These are phyloP conservation scores for Unio pictorum DNA, from an alignment of 2,888 invertebrate species.

Conservation along the genomic window DNA sequence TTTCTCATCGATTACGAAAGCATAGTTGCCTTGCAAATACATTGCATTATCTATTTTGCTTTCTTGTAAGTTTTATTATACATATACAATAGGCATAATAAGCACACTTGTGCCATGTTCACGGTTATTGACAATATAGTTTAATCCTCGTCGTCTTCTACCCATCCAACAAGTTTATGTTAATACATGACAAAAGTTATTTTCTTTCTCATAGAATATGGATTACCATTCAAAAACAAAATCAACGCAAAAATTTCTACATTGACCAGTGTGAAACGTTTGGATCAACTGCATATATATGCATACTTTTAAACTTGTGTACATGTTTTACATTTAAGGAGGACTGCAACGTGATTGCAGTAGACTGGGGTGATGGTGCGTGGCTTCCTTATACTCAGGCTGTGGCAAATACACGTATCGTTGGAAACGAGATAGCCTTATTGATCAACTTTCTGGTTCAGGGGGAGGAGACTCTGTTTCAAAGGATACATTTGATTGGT, in stretches of 20 bases:
- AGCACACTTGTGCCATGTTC: too few relatives aligned
- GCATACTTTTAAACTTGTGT: neutral
- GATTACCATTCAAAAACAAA: neutral
- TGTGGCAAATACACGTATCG: constrained; percentile 69
- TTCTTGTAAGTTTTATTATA: too few relatives aligned
- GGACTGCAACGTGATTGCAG: constrained; percentile 55
- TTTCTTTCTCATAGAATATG: too few relatives aligned
- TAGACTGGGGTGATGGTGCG: constrained; percentile 61
- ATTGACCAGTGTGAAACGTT: neutral
- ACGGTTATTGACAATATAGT: too few relatives aligned
- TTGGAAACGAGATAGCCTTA: constrained; percentile 66
- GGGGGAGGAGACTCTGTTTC: constrained; percentile 17
- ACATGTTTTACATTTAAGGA: constrained; percentile 32
- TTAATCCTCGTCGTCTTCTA: too few relatives aligned
- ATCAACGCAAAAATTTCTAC: neutral
- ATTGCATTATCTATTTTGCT: too few relatives aligned
- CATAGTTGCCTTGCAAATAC: too few relatives aligned
- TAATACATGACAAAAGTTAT: too few relatives aligned
- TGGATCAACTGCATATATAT: neutral
- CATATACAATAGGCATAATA: too few relatives aligned
- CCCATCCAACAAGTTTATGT: too few relatives aligned
- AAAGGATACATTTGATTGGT: constrained; percentile 85
- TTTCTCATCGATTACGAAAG: too few relatives aligned
- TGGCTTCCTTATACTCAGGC: constrained; percentile 69
- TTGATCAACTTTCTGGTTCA: constrained; percentile 51